Percentiles rank a stretch among this genome's conserved stretches.
phyloP scores from a whole-genome alignment of 2,797 vertebrate species.

The Eulemur coronatus region DNA sequence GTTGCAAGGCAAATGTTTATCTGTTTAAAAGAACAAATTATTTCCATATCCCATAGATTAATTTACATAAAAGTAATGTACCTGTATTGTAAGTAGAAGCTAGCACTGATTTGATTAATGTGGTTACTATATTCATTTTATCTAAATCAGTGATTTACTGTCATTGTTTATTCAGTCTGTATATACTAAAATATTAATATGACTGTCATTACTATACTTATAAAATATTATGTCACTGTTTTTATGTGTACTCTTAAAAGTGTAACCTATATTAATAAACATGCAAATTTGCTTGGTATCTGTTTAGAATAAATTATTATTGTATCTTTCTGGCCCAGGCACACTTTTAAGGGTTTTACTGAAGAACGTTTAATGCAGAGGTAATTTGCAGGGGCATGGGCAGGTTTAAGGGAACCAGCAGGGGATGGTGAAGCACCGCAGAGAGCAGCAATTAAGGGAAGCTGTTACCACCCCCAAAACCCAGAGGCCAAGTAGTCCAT shows the following conservation, averaged over 20 bases:
- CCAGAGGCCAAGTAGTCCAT: neutral
- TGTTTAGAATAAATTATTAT: neutral
- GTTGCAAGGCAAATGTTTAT: neutral
- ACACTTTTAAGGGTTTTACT: neutral
- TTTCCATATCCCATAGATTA: slow-evolving; percentile 42
- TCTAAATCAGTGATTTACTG: neutral
- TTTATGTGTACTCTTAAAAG: slow-evolving; percentile 7
- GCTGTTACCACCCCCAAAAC: neutral
- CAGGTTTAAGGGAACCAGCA: neutral
- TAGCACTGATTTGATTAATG: slow-evolving; percentile 52
- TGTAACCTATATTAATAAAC: slow-evolving; percentile 73
- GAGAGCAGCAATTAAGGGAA: neutral
- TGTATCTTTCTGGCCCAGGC: neutral
- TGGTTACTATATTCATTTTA: slow-evolving; percentile 13
- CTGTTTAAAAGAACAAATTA: slow-evolving; percentile 51
- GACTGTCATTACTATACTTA: slow-evolving; percentile 24
- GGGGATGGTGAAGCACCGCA: neutral
- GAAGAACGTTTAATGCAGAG: neutral
- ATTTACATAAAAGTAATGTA: neutral
- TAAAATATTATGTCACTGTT: slow-evolving; percentile 38
- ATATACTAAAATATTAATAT: slow-evolving; percentile 32
- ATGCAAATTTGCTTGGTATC: neutral
- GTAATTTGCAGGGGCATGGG: neutral
- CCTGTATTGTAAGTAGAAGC: neutral
- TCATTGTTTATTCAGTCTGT: slow-evolving; percentile 37